Conservation (phyloP, 2,888 invertebrate genomes). For the Euphydryas editha region DNA sequence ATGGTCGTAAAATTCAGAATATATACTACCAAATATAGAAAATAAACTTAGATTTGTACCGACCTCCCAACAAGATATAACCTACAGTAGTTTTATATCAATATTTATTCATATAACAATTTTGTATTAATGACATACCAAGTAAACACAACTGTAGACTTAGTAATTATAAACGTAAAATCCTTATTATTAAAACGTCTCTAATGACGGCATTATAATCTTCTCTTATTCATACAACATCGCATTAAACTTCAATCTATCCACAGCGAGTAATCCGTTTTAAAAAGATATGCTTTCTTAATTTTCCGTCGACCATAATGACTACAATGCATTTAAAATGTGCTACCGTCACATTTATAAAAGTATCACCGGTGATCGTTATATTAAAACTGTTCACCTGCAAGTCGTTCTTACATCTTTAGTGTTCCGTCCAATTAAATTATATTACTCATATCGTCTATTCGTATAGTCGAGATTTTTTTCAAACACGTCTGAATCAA, state of each 20-base stretch:
- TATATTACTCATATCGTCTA: not conserved
- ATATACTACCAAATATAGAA: no score
- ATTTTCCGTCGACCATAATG: conserved; percentile 26
- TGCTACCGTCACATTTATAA: conserved; percentile 34
- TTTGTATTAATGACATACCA: no score
- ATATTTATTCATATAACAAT: no score
- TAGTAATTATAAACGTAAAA: not conserved
- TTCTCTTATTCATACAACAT: conserved; percentile 18
- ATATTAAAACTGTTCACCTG: conserved; percentile 1
- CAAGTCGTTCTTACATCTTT: not conserved
- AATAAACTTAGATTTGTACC: not conserved
- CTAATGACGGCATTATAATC: conserved; percentile 12
- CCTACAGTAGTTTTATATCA: no score
- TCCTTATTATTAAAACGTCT: not conserved
- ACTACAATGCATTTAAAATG: conserved; percentile 37
- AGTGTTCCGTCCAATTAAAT: not conserved
- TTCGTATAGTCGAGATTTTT: not conserved
- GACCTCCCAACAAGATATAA: no score
- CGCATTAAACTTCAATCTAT: conserved; percentile 12
- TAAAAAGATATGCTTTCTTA: conserved; percentile 19
- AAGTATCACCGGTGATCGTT: conserved; percentile 28
- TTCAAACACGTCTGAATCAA: no score
- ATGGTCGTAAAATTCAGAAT: no score
- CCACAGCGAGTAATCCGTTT: conserved; percentile 13
- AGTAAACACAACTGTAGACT: not conserved